Percentiles rank a stretch among this genome's conserved stretches.
Conservation (phyloP, 2,797 vertebrate genomes). For the Danio aesculapii region DNA sequence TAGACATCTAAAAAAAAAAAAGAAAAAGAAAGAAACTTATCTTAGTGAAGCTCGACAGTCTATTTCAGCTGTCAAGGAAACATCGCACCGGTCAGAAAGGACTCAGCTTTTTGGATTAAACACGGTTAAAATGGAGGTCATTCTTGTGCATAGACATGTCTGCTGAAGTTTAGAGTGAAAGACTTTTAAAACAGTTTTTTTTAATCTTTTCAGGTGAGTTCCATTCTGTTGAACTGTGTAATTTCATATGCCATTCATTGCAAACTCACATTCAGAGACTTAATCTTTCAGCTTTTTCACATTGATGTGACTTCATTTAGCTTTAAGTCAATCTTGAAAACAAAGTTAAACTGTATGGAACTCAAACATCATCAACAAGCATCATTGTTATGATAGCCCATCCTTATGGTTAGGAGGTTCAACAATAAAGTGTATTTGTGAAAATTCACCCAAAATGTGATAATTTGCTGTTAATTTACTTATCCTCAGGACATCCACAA, state of each 20-base stretch:
- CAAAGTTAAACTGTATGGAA: not conserved
- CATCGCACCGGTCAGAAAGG: not conserved
- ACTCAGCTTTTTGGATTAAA: not conserved
- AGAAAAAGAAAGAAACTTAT: not conserved
- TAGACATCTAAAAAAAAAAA: not conserved
- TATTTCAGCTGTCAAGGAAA: not conserved
- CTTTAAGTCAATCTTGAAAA: conserved; percentile 1
- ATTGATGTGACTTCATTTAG: not conserved
- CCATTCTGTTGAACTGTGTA: conserved; percentile 6
- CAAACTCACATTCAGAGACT: conserved; percentile 2
- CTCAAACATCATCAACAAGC: not conserved
- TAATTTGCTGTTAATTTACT: too few species aligned
- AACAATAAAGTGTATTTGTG: not conserved
- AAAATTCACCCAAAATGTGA: too few species aligned
- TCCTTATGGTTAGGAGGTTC: not conserved
- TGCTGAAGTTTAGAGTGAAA: conserved; percentile 3
- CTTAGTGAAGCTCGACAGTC: not conserved
- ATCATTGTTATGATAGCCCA: not conserved
- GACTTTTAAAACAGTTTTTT: not conserved
- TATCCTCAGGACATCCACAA: not conserved
- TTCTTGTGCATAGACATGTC: not conserved
- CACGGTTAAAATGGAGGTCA: not conserved
- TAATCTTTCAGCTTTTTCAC: not conserved
- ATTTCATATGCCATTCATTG: not conserved
- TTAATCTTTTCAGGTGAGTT: conserved; percentile 3